Evolutionary conservation across 2,888 invertebrate genomes (phyloP).

Genomic region (Keiferia lycopersicella): DNA sequence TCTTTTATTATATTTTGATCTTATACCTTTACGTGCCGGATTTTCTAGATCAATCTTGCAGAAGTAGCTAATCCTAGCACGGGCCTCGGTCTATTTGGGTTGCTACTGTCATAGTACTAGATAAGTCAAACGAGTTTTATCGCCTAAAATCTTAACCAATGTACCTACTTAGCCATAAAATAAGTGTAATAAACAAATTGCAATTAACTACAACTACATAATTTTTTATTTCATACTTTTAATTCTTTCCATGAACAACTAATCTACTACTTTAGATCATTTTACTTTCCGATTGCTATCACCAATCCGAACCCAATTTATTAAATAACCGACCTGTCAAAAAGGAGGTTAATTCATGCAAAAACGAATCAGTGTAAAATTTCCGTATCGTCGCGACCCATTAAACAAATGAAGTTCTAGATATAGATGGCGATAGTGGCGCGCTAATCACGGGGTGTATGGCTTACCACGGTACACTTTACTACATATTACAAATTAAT

Average conservation of each 20-base stretch:
- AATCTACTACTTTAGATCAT: background rate
- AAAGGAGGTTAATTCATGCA: constrained; percentile 7
- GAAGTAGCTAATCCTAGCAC: too few relatives aligned
- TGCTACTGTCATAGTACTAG: too few relatives aligned
- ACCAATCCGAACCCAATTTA: background rate
- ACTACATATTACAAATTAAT: background rate
- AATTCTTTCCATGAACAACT: background rate
- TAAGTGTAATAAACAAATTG: too few relatives aligned
- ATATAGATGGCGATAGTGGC: background rate
- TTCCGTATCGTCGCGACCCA: background rate
- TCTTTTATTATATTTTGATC: too few relatives aligned
- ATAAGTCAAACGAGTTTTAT: too few relatives aligned
- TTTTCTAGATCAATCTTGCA: too few relatives aligned
- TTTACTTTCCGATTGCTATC: background rate
- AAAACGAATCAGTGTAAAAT: constrained; percentile 6
- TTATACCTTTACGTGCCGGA: too few relatives aligned
- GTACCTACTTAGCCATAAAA: too few relatives aligned
- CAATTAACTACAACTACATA: too few relatives aligned
- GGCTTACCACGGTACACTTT: background rate
- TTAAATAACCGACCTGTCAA: background rate
- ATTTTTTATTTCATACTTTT: too few relatives aligned
- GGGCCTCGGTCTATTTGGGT: too few relatives aligned
- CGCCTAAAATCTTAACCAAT: too few relatives aligned
- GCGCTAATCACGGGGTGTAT: background rate
- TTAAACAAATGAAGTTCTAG: background rate